These are phyloP conservation scores for Eupithecia dodoneata DNA, from an alignment of 2,888 invertebrate genomes.

Conservation along the genomic window DNA sequence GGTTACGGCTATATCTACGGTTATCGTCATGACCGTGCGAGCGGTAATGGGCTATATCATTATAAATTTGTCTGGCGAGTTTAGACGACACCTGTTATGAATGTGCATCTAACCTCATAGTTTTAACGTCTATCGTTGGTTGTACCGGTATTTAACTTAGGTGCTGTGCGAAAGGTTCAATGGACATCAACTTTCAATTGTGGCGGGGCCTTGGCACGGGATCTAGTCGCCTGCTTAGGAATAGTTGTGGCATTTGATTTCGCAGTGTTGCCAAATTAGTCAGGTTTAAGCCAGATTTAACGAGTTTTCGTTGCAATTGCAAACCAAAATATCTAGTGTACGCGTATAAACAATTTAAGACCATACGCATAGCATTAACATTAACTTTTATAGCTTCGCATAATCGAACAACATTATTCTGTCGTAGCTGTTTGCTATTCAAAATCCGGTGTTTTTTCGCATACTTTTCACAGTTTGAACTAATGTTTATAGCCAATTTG, in stretches of 20 bases:
- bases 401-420: background rate
- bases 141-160: conserved; percentile 46
- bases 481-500: background rate
- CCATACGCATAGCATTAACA: conserved; percentile 5
- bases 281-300: conserved; percentile 17
- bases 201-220: conserved; percentile 74
- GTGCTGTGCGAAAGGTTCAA: conserved; percentile 58
- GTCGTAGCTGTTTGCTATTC: background rate
- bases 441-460: background rate
- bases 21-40: conserved; percentile 69
- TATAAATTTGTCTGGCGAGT: conserved; percentile 74
- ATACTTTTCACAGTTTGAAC: background rate
- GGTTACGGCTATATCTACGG: conserved; percentile 71
- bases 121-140: conserved; percentile 57
- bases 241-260: conserved; percentile 75
- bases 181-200: conserved; percentile 75
- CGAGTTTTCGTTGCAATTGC: conserved; percentile 7
- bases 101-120: conserved; percentile 61
- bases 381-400: conserved; percentile 8
- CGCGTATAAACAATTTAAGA: background rate
- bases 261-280: conserved; percentile 33
- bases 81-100: conserved; percentile 61
- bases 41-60: conserved; percentile 75
- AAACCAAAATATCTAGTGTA: background rate
- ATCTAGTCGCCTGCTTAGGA: conserved; percentile 65